Evolutionary conservation across 2,113 vertebrate genomes (phyloP), one percentile per base, ranked within the genome.

Genomic region (Malurus cyaneus): DNA sequence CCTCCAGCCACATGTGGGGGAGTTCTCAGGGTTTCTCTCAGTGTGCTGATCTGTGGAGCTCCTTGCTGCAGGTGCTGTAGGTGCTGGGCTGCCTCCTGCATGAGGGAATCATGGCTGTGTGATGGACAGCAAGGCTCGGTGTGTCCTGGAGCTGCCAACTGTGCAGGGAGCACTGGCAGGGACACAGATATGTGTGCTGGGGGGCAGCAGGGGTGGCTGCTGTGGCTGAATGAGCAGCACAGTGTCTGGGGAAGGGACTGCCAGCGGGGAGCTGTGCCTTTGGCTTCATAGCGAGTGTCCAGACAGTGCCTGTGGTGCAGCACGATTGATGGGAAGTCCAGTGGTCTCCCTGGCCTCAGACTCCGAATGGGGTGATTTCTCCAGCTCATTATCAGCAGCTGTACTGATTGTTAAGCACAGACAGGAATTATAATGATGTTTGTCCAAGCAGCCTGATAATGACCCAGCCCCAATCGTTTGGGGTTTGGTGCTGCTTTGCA

Each of bases 391-490:
- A 49, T 76, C 83, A 74, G 25, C 4, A 5, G 73, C 73, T 67
- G 31, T 52, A 9, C 42, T 57, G 29, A 82, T 80, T 88, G 50
- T 61, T 69, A 62, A 78, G 36, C 4, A 0, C 9, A 84, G 69
- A 62, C 28, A 39, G 62, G 85, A 86, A 86, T 66, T 50, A 34
- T 89, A 56, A 18, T 41, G 50, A 54, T 50, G 44, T 91, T 92
- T 95, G 80, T 93, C 44, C 49, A 70, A 80, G 69, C n/a, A 59
- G 61, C n/a, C 57, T 89, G 61, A 86, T 82, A 94, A 74, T 86
- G 93, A 73, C 31, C 74, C 42, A 74, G 32, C 31, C 66, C 19
- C 62, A 85, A 47, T 64, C 5, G 0, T 65, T 60, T 74, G 61
- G 61, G 62, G 39, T 67, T 90, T 89, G 70, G 20, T 66, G 34